Conservation (phyloP, 2,113 vertebrate species). For the Corynorhinus townsendii region DNA sequence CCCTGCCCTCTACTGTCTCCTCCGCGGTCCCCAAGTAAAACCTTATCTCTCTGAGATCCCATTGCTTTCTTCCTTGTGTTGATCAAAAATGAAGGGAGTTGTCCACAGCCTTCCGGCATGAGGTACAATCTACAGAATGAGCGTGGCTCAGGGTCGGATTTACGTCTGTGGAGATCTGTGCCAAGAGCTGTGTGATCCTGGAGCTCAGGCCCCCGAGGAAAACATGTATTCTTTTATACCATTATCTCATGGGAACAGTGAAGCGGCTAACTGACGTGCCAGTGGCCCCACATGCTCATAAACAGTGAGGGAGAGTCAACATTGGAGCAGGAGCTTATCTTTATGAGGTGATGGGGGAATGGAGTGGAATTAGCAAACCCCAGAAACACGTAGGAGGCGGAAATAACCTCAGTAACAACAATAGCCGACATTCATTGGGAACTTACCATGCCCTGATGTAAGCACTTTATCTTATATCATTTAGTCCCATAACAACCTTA, state of each 20-base stretch:
- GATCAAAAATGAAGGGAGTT: background rate
- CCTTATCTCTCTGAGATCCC: slow-evolving; percentile 34
- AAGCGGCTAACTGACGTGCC: background rate
- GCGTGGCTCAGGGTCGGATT: background rate
- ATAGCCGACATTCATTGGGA: background rate
- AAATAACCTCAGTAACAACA: background rate
- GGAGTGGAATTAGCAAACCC: background rate
- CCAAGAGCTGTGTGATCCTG: background rate
- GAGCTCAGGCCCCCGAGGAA: background rate
- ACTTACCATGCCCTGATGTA: background rate
- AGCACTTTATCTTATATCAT: background rate
- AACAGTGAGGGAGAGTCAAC: background rate
- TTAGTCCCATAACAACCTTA: background rate
- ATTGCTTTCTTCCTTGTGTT: slow-evolving; percentile 47
- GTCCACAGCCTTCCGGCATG: background rate
- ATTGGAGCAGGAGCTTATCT: background rate
- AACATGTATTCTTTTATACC: background rate
- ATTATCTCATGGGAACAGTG: background rate
- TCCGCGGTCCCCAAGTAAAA: background rate
- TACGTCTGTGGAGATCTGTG: background rate
- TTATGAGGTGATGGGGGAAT: background rate
- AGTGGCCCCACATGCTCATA: background rate
- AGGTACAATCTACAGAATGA: background rate
- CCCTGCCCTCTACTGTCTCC: background rate
- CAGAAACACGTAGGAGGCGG: background rate